Conservation (phyloP, 2,113 vertebrate species). For the Festucalex cinctus region DNA sequence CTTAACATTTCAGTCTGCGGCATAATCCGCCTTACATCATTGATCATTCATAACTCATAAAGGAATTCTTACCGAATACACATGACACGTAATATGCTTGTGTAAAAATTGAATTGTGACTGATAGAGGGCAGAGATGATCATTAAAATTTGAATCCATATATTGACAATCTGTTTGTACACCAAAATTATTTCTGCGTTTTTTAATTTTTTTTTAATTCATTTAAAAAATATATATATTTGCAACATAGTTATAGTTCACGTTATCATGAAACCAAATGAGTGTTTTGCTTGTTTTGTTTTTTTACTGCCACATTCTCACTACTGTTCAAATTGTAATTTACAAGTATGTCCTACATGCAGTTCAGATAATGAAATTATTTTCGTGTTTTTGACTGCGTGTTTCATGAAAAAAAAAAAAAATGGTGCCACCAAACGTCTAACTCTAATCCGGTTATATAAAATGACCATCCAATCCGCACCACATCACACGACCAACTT, state of each 20-base stretch:
- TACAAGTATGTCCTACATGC: too few relatives aligned
- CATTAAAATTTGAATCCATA: neutral
- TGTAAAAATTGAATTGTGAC: neutral
- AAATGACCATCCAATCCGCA: conserved; percentile 38
- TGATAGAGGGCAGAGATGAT: neutral
- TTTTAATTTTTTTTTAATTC: too few relatives aligned
- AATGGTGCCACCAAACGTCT: conserved; percentile 35
- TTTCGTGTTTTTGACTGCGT: too few relatives aligned
- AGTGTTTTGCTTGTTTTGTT: too few relatives aligned
- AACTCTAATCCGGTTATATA: conserved; percentile 62
- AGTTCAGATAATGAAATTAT: too few relatives aligned
- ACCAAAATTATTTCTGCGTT: too few relatives aligned
- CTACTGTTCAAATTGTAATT: too few relatives aligned
- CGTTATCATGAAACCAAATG: too few relatives aligned
- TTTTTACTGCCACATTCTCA: too few relatives aligned
- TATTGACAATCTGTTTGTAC: too few relatives aligned
- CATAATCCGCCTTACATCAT: conserved; percentile 44
- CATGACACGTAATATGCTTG: conserved; percentile 14
- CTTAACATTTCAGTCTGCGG: conserved; percentile 27
- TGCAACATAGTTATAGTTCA: too few relatives aligned
- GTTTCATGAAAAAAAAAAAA: conserved; percentile 19
- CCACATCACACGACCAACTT: neutral
- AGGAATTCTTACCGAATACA: neutral
- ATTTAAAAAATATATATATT: too few relatives aligned
- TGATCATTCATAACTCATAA: conserved; percentile 33